phyloP scores from a whole-genome alignment of 2,888 invertebrate species.

The Lasioglossum villosulum region DNA sequence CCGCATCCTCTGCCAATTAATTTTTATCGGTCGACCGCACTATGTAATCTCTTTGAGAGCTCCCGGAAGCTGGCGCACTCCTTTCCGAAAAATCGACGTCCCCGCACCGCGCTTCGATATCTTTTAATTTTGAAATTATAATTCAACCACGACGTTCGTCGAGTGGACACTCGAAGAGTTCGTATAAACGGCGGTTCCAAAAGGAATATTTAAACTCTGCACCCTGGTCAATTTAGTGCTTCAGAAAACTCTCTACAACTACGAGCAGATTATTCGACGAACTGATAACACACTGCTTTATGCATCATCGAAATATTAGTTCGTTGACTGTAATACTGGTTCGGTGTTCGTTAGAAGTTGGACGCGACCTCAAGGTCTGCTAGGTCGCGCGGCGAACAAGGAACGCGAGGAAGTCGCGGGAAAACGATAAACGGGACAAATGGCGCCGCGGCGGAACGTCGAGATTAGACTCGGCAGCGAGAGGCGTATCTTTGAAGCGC shows the following conservation, averaged over 20 bases:
- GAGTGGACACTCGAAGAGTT: neutral
- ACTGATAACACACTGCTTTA: neutral
- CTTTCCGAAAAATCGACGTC: neutral
- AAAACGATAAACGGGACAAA: neutral
- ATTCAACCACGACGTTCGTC: neutral
- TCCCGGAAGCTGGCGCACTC: neutral
- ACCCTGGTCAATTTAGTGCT: neutral
- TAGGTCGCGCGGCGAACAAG: neutral
- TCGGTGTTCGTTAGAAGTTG: neutral
- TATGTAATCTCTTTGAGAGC: neutral
- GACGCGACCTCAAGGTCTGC: neutral
- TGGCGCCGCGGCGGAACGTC: slow-evolving; percentile 3
- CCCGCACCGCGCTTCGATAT: neutral
- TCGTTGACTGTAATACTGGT: too few relatives aligned
- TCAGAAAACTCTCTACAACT: neutral
- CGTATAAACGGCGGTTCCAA: neutral
- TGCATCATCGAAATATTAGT: too few relatives aligned
- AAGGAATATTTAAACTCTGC: neutral
- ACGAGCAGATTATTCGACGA: neutral
- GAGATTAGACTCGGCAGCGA: slow-evolving; percentile 23
- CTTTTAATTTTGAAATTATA: neutral
- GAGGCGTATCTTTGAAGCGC: slow-evolving; percentile 16
- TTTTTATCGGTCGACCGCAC: slow-evolving; percentile 3
- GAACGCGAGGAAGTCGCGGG: neutral
- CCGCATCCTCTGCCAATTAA: neutral